A percentile compares a stretch with the other conserved stretches of the same genome.
These are phyloP conservation scores for Protobothrops mucrosquamatus DNA, from an alignment of 2,113 vertebrate species.

Conservation along the genomic window DNA sequence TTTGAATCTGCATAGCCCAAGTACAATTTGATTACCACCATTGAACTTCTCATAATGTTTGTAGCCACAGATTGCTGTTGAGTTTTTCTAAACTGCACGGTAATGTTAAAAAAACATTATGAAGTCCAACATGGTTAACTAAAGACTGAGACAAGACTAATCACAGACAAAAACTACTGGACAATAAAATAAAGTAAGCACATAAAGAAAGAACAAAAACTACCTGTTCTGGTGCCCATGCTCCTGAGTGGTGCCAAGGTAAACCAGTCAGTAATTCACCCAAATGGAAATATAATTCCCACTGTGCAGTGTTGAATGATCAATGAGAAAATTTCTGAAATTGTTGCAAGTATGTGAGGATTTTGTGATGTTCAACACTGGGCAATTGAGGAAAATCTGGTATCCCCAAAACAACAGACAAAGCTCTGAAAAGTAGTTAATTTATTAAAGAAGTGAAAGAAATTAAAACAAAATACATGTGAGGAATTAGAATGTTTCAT, in stretches of 20 bases:
- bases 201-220: not conserved
- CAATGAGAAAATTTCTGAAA: not conserved
- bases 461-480: not conserved
- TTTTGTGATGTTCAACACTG: not conserved
- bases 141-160: not conserved
- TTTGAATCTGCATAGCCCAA: not conserved
- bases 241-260: not conserved
- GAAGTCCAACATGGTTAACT: not conserved
- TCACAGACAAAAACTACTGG: not conserved
- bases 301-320: not conserved
- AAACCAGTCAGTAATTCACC: not conserved
- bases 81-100: not conserved
- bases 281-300: not conserved
- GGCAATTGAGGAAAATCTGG: not conserved
- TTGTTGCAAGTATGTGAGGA: not conserved
- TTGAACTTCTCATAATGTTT: not conserved
- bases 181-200: not conserved
- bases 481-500: not conserved
- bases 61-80: not conserved
- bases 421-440: not conserved
- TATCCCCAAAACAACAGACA: not conserved
- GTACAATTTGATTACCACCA: not conserved
- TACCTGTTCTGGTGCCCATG: not conserved
- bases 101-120: not conserved
- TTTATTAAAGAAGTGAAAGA: not conserved